Evolutionary conservation across 2,888 invertebrate species (phyloP), one percentile per base, ranked within the genome.

Genomic region (Pachycephus smyrnensis): DNA sequence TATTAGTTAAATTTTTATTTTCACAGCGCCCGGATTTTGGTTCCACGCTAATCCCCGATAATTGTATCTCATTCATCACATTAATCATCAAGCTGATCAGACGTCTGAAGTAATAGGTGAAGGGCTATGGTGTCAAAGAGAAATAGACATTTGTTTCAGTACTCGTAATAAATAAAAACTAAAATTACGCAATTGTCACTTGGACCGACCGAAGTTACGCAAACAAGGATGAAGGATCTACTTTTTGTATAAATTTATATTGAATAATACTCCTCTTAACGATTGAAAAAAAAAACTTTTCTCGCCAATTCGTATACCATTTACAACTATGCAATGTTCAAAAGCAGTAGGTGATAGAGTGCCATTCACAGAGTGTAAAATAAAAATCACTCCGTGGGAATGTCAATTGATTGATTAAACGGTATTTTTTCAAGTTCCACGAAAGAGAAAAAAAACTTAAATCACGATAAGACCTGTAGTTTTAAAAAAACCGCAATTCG

Each of bases 61-160:
- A 85, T 33, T 89, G 85, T 4, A 90, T 76, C 1, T 90, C 88
- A 78, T 82, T 85, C 76, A 90, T 81, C 4, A 84, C 80, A 12
- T 81, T 86, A 15, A 89, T 84, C 35, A 90, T 73, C 2, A 89
- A 80, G 30, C 81, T 82, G 11, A 90, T 80, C 33, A 89, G 73
- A 30, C 86, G 85, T 79, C 86, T 87, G 36, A 90, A 88, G 76
- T 89, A 90, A 15, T 85, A 76, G 11, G 87, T 81, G 73, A 87
- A 88, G 69, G 87, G 84, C 89, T 89, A 78, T 55, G 23, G 23
- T 23, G 23, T 55, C 11, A 35, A 31, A 77, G 4, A 36, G 11
- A 11, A 30, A 79, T 12, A 69, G 55, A 55, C 69, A 73, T 32
- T 30, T 32, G 12, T 31, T 55, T 55, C 2, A 23, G 23, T 55